Conservation (phyloP, 2,888 invertebrate genomes). For the Cylindroiulus punctatus region DNA sequence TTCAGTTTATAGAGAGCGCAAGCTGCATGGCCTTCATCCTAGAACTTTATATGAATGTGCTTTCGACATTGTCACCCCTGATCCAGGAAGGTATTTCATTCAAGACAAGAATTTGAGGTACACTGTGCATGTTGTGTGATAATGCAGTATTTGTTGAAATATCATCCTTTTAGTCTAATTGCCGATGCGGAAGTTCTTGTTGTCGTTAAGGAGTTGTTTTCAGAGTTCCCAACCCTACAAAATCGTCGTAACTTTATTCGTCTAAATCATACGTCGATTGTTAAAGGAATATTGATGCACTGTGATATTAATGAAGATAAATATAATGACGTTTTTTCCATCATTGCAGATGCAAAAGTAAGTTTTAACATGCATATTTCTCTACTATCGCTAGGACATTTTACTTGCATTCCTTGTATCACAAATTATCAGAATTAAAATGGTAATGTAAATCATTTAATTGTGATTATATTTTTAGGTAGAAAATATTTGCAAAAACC, state of each 20-base stretch:
- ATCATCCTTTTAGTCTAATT: conserved; percentile 70
- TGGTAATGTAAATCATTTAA: not conserved
- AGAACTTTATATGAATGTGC: conserved; percentile 89
- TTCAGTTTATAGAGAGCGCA: conserved; percentile 83
- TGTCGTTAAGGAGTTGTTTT: conserved; percentile 79
- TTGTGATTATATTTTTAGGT: conserved; percentile 66
- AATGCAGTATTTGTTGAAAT: not conserved
- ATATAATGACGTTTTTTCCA: conserved; percentile 63
- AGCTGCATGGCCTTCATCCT: conserved; percentile 81
- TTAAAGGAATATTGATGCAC: conserved; percentile 80
- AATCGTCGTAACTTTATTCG: conserved; percentile 76
- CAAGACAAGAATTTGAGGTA: not conserved
- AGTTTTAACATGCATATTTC: not conserved
- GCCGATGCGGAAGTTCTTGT: conserved; percentile 87
- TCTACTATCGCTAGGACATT: too few species aligned
- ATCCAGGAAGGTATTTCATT: conserved; percentile 62
- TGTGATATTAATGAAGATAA: conserved; percentile 78
- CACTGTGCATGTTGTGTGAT: not conserved
- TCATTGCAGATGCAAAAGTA: conserved; percentile 55
- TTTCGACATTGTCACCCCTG: conserved; percentile 89
- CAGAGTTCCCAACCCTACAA: conserved; percentile 74
- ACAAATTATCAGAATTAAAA: too few species aligned
- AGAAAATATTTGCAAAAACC: conserved; percentile 75
- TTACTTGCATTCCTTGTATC: too few species aligned
- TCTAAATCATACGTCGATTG: conserved; percentile 81